phyloP scores from a whole-genome alignment of 2,113 vertebrate genomes.

The Myotis brandtii region DNA sequence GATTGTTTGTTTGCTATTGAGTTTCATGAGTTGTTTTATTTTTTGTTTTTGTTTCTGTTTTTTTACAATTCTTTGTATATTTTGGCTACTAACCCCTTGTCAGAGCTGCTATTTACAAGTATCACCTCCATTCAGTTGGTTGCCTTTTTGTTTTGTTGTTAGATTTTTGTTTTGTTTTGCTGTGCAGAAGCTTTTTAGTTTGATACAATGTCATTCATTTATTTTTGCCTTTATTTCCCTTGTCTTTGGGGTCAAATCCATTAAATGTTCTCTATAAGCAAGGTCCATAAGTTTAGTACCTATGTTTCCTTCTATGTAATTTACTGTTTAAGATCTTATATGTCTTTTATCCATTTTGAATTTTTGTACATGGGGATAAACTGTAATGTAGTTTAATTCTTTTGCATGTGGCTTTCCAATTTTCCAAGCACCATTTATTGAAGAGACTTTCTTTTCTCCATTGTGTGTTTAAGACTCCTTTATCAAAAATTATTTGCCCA shows the following conservation, averaged over 20 bases:
- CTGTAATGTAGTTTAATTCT: background rate
- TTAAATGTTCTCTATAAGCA: background rate
- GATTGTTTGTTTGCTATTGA: background rate
- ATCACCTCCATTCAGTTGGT: background rate
- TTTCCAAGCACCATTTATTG: background rate
- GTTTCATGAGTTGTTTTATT: too few species aligned
- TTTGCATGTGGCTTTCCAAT: background rate
- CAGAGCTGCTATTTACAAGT: background rate
- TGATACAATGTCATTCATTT: background rate
- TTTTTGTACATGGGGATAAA: background rate
- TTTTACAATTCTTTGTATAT: background rate
- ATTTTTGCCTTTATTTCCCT: background rate
- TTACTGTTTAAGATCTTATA: background rate
- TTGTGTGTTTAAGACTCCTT: background rate
- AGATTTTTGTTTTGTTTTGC: background rate
- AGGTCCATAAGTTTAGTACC: background rate
- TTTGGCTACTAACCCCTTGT: background rate
- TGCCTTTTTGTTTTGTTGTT: background rate
- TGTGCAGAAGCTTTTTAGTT: background rate
- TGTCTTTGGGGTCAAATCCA: background rate
- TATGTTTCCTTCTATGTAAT: background rate
- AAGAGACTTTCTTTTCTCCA: background rate
- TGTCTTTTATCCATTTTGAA: background rate
- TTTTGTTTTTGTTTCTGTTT: too few species aligned
- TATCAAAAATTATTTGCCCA: background rate